Percentiles rank a stretch among this genome's conserved stretches.
Conservation (phyloP, 2,797 vertebrate genomes). For the Masticophis lateralis region DNA sequence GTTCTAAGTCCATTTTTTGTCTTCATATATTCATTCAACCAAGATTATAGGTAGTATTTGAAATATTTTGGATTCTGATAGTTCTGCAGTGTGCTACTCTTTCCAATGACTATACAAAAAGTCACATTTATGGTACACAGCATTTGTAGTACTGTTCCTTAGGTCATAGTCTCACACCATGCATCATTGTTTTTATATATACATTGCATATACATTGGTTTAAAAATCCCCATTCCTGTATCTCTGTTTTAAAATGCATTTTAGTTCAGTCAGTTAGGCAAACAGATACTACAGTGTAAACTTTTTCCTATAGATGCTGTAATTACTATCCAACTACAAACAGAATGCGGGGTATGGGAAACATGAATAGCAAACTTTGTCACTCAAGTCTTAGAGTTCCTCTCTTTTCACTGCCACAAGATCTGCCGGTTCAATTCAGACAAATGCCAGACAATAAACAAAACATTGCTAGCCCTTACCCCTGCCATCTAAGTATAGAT, state of each 20-base stretch:
- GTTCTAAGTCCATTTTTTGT: not conserved
- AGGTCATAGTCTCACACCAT: too few species aligned
- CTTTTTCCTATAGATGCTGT: conserved; percentile 70
- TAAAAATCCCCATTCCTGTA: conserved; percentile 21
- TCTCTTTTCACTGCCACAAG: conserved; percentile 32
- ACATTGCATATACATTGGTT: not conserved
- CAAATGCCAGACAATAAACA: conserved; percentile 34
- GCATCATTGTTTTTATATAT: not conserved
- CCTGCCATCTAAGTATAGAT: conserved; percentile 3
- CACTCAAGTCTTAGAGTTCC: conserved; percentile 20
- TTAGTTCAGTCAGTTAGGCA: conserved; percentile 39
- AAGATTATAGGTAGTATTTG: not conserved
- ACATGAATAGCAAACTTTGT: conserved; percentile 28
- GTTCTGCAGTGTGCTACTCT: not conserved
- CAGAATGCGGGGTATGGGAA: conserved; percentile 44
- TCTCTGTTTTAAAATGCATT: conserved; percentile 35
- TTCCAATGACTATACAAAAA: conserved; percentile 17
- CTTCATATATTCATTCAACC: not conserved
- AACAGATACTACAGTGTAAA: conserved; percentile 62
- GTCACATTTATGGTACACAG: conserved; percentile 54
- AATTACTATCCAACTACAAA: conserved; percentile 77
- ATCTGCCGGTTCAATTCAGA: conserved; percentile 24
- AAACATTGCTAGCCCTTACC: conserved; percentile 32
- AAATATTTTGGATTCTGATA: not conserved
- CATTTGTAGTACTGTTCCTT: not conserved